These are phyloP conservation scores for Drosophila pseudotalamancana DNA, from an alignment of 2,888 invertebrate genomes.

Conservation along the genomic window DNA sequence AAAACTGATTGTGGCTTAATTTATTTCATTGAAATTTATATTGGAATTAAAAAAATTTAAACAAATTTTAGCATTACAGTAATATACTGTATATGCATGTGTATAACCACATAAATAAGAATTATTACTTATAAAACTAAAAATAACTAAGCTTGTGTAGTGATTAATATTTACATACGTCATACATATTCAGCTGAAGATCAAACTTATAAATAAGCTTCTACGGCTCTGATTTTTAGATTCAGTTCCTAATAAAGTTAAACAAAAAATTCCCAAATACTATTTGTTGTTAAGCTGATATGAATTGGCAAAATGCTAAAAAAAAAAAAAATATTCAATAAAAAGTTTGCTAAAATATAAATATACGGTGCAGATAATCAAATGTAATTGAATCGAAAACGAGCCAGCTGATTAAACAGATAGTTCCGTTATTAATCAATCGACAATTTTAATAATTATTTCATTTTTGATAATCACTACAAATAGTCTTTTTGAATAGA, in stretches of 20 bases:
- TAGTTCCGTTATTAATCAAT: slow-evolving; percentile 18
- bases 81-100: background rate
- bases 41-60: no score
- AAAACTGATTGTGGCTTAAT: no score
- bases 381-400: slow-evolving; percentile 8
- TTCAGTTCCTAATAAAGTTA: no score
- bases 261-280: no score
- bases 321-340: no score
- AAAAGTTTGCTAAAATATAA: slow-evolving; percentile 1
- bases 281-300: slow-evolving; percentile 13
- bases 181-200: no score
- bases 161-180: no score
- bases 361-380: background rate
- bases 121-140: background rate
- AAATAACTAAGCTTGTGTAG: no score
- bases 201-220: no score
- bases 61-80: background rate
- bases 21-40: no score
- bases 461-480: slow-evolving; percentile 12
- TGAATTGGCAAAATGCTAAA: background rate
- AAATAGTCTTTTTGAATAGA: background rate
- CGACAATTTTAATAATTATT: slow-evolving; percentile 14
- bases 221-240: no score
- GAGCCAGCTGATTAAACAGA: slow-evolving; percentile 6
- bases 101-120: background rate